phyloP scores from a whole-genome alignment of 2,888 invertebrate species.

The Catotricha subobsoleta region DNA sequence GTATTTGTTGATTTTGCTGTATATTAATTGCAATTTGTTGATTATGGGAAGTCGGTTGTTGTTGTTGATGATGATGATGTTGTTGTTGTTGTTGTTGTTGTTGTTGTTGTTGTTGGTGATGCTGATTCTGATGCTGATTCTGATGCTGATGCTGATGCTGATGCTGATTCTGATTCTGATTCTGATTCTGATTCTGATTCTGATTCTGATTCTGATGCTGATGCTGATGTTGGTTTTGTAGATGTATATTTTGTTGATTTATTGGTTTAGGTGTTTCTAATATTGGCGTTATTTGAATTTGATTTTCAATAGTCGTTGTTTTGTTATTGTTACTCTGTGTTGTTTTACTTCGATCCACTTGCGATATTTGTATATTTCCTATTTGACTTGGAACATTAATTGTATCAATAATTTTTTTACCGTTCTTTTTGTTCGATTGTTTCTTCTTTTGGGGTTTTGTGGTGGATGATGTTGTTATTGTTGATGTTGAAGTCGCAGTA shows the following conservation, averaged over 20 bases:
- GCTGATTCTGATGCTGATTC: slow-evolving; percentile 11
- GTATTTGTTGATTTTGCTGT: slow-evolving; percentile 9
- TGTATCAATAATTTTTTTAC: slow-evolving; percentile 21
- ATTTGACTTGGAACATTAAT: slow-evolving; percentile 30
- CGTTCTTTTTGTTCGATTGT: slow-evolving; percentile 22
- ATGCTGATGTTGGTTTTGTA: too few species aligned
- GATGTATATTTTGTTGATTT: background rate
- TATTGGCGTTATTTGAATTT: slow-evolving; percentile 31
- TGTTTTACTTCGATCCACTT: slow-evolving; percentile 21
- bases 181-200: too few species aligned
- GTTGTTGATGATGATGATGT: background rate
- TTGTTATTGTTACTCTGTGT: slow-evolving; percentile 15
- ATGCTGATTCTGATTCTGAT: too few species aligned
- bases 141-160: slow-evolving; percentile 5
- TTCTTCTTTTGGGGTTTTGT: slow-evolving; percentile 25
- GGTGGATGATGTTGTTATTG: slow-evolving; percentile 16
- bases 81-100: slow-evolving; percentile 3
- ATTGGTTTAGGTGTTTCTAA: slow-evolving; percentile 14
- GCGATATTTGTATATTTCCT: slow-evolving; percentile 31
- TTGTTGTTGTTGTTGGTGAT: slow-evolving; percentile 10
- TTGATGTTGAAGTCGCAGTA: background rate
- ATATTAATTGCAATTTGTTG: slow-evolving; percentile 9
- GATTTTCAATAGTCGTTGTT: slow-evolving; percentile 26
- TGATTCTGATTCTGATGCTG: too few species aligned
- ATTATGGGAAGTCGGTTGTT: background rate